Percentiles rank a stretch among this genome's conserved stretches.
Conservation (phyloP, 2,797 vertebrate species). For the Bovichtus variegatus region DNA sequence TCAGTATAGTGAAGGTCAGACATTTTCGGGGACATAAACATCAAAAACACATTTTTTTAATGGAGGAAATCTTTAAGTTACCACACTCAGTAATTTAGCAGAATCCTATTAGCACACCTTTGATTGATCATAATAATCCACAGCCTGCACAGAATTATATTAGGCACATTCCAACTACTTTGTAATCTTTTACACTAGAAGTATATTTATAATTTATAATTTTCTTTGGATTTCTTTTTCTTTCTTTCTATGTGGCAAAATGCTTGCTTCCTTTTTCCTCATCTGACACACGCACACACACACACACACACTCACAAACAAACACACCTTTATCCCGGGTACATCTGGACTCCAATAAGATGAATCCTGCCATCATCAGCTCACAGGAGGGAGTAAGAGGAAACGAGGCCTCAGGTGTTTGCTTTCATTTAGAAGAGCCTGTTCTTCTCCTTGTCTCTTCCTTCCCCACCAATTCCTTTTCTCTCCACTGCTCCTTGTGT, state of each 20-base stretch:
- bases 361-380: constrained; percentile 23
- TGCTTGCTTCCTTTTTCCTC: not conserved
- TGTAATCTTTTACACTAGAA: not conserved
- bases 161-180: not conserved
- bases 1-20: too few relatives aligned
- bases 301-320: constrained; percentile 9
- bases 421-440: constrained; percentile 41
- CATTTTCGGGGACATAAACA: too few relatives aligned
- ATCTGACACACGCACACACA: constrained; percentile 5
- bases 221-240: not conserved
- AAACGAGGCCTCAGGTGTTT: constrained; percentile 54
- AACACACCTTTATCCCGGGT: constrained; percentile 7
- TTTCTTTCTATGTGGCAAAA: not conserved
- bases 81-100: not conserved
- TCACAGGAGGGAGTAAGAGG: constrained; percentile 24
- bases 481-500: constrained; percentile 33
- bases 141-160: not conserved
- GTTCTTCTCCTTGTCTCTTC: constrained; percentile 34
- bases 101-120: not conserved
- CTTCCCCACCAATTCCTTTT: constrained; percentile 11
- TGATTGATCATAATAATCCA: not conserved
- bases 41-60: too few relatives aligned
- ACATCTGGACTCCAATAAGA: constrained; percentile 22
- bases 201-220: too few relatives aligned
- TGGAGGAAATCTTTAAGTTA: too few relatives aligned